Conservation (phyloP, 2,113 vertebrate genomes). For the Coturnix japonica region DNA sequence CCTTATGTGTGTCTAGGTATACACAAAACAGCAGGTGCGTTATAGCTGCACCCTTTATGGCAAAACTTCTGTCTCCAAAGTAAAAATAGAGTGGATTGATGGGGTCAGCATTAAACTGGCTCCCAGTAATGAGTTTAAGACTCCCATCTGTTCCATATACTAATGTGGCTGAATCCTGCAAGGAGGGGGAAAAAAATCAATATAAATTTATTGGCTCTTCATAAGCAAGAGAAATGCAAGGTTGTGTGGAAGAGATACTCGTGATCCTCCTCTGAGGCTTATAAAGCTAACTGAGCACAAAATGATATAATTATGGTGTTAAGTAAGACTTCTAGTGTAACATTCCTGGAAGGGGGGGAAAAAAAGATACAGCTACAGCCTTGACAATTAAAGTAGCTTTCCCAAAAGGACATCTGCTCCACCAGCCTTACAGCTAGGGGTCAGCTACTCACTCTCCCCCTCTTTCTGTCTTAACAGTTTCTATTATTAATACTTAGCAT, state of each 20-base stretch:
- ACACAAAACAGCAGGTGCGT: background rate
- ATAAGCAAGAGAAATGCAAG: constrained; percentile 52
- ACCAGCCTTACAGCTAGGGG: background rate
- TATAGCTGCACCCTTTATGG: constrained; percentile 21
- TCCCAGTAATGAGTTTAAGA: constrained; percentile 70
- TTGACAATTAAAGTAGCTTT: background rate
- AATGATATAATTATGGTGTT: constrained; percentile 55
- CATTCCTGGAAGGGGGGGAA: background rate
- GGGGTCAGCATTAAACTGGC: constrained; percentile 54
- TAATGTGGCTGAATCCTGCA: constrained; percentile 40
- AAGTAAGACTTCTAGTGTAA: constrained; percentile 44
- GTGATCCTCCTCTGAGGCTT: constrained; percentile 25
- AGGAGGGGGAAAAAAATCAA: constrained; percentile 45
- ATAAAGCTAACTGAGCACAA: constrained; percentile 58
- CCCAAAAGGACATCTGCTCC: background rate
- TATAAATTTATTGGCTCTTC: constrained; percentile 66
- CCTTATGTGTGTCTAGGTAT: constrained; percentile 6
- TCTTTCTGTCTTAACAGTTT: background rate
- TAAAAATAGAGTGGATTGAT: constrained; percentile 68
- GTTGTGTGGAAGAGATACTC: background rate
- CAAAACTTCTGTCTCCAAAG: constrained; percentile 34
- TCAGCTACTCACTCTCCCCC: background rate
- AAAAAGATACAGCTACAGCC: background rate
- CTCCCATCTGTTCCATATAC: constrained; percentile 66
- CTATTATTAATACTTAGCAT: background rate